Evolutionary conservation across 2,113 vertebrate species (phyloP).

Genomic region (Sporophila hypoxantha): DNA sequence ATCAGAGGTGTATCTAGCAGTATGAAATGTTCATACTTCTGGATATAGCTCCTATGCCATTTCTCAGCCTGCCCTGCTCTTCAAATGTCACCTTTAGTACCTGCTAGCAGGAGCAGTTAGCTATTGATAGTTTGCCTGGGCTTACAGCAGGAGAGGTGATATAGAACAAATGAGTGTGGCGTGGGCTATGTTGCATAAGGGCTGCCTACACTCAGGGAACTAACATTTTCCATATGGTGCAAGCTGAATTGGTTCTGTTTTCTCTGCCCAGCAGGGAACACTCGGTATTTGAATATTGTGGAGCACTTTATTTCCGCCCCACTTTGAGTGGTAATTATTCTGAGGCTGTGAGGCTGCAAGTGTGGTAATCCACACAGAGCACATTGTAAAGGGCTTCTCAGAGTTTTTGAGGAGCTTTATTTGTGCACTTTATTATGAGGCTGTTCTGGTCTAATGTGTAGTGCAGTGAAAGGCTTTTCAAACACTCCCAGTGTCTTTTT

Average conservation of each 20-base stretch:
- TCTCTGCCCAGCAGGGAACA: conserved; percentile 25
- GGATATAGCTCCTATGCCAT: background rate
- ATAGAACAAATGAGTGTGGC: background rate
- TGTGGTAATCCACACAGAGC: conserved; percentile 28
- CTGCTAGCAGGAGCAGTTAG: background rate
- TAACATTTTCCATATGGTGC: conserved; percentile 36
- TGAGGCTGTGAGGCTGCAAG: conserved; percentile 34
- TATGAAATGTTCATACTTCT: background rate
- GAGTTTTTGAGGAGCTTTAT: conserved; percentile 24
- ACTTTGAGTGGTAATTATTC: conserved; percentile 53
- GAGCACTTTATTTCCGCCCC: conserved; percentile 38
- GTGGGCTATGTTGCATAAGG: conserved; percentile 21
- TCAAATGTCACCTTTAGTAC: background rate
- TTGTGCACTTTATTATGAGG: conserved; percentile 17
- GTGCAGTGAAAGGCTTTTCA: conserved; percentile 54
- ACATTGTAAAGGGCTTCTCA: conserved; percentile 14
- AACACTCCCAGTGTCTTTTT: conserved; percentile 10
- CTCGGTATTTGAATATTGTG: conserved; percentile 30
- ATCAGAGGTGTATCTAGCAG: background rate
- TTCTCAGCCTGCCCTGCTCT: background rate
- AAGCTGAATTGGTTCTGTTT: conserved; percentile 32
- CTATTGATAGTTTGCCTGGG: background rate
- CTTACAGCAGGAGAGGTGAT: background rate
- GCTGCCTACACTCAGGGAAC: conserved; percentile 11
- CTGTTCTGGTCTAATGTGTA: conserved; percentile 19